Conservation (phyloP, 2,888 invertebrate genomes). For the Octodonta nipae region DNA sequence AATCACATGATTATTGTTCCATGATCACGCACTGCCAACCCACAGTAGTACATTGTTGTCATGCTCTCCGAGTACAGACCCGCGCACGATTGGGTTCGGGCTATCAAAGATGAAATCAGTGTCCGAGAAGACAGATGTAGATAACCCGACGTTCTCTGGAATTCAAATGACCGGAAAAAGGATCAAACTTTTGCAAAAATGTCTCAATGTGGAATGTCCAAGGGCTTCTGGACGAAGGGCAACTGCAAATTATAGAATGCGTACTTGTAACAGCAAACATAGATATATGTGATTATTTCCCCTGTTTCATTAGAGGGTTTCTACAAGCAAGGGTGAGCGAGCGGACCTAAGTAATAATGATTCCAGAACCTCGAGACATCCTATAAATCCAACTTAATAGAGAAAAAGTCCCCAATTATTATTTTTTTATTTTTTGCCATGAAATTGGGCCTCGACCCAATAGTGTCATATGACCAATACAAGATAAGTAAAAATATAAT, state of each 20-base stretch:
- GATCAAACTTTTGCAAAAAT: conserved; percentile 1
- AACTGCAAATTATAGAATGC: background rate
- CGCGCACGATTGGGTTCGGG: background rate
- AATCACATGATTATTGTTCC: background rate
- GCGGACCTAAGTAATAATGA: no score
- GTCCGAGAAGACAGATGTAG: conserved; percentile 3
- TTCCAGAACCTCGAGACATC: no score
- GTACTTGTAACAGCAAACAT: background rate
- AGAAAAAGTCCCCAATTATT: no score
- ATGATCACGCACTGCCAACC: background rate
- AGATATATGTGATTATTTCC: conserved; percentile 1
- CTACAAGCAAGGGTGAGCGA: no score
- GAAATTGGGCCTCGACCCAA: no score
- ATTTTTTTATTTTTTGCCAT: no score
- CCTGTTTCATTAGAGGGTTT: no score
- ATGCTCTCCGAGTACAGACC: background rate
- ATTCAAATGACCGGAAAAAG: background rate
- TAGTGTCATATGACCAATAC: no score
- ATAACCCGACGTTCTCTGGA: background rate
- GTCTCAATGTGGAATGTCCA: conserved; percentile 1
- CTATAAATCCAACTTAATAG: no score
- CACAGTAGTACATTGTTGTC: background rate
- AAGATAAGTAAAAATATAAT: no score
- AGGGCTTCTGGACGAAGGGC: background rate
- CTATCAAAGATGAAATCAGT: background rate